Evolutionary conservation across 2,888 invertebrate species (phyloP), one percentile per base, ranked within the genome.

Genomic region (Drosophila neonasuta): DNA sequence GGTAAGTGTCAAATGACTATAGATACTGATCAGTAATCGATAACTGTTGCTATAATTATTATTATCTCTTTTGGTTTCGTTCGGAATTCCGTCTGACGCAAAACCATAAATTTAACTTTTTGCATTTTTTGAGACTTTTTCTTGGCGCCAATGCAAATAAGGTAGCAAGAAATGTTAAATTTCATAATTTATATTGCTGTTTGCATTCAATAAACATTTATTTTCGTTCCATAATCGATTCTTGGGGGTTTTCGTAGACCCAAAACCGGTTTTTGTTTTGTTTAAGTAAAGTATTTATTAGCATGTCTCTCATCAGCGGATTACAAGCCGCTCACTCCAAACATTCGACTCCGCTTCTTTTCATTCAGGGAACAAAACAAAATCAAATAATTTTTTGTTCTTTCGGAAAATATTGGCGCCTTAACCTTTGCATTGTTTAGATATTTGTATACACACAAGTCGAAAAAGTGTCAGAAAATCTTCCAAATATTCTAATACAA

Each of bases 1-100:
- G 93, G 95, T 95, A 88, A 92, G 93, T 89, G 45, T 20, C 10
- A 54, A 55, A 41, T 29, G 32, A 42, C n/a, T 13, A 41, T 42
- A 24, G 42, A 54, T 46, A 39, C 41, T 6, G 13, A 44, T 32
- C 55, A 17, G 20, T 20, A 45, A 34, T 13, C 34, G 55, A 36
- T 45, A 55, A 55, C 34, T 4, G 11, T 34, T 34, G 34, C 34
- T 34, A 4, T 20, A 42, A 42, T 62, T 57, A 56, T 70, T 45
- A 50, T 49, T 54, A 36, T 60, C 50, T 32, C 32, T 36, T 34
- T 36, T 4, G n/a, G 24, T 8, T 30, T 50, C 50, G n/a, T 17
- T 34, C 20, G 41, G 20, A 39, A 76, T 67, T 64, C 29, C 30
- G 46, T 24, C 50, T 54, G 45, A 76, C 46, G 52, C 34, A 63